Evolutionary conservation across 2,797 vertebrate species (phyloP), one percentile per base, ranked within the genome.

Genomic region (Silurus aristotelis): DNA sequence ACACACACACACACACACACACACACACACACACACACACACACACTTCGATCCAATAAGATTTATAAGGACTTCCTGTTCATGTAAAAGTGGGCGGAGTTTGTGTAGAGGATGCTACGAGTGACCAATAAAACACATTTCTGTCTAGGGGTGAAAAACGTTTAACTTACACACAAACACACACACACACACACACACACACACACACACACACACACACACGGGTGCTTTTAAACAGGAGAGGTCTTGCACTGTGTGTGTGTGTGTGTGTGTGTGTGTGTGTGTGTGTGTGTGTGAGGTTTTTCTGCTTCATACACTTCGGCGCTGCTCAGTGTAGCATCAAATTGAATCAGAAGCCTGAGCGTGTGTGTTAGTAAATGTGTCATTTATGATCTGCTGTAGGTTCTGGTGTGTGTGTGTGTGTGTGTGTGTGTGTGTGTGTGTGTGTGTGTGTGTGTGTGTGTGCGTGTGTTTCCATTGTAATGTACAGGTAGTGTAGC

Each of bases 261-360:
- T 58, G 38, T 70, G 66, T 68, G 66, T 68, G 66, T 73, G 48
- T 73, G 71, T 55, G n/a, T 75, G 52, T 58, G 73, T 31, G 72
- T 25, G 70, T 46, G 70, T 48, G 5, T 68, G 68, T 46, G 38
- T 70, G 66, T 68, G 66, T 68, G 66, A n/a, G 48, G 52, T 15
- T 61, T 61, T 63, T 79, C 76, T 63, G 6, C 43, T 87, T 83
- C 86, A 71, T 19, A 48, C 48, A 78, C 87, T 64, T 60, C 61
- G 46, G 86, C 73, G 48, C 56, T 64, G 58, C 80, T 63, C 70
- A 75, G 76, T 63, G 76, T 79, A 61, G 76, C 76, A 79, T 79
- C 31, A 79, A 79, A 79, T 79, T 79, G n/a, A 79, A 79, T 79
- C 76, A 79, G 58, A 43, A 79, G 58, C 58, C 58, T 63, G 31